Conservation (phyloP, 1,140 invertebrate genomes). For the Drosophila fuyamai region DNA sequence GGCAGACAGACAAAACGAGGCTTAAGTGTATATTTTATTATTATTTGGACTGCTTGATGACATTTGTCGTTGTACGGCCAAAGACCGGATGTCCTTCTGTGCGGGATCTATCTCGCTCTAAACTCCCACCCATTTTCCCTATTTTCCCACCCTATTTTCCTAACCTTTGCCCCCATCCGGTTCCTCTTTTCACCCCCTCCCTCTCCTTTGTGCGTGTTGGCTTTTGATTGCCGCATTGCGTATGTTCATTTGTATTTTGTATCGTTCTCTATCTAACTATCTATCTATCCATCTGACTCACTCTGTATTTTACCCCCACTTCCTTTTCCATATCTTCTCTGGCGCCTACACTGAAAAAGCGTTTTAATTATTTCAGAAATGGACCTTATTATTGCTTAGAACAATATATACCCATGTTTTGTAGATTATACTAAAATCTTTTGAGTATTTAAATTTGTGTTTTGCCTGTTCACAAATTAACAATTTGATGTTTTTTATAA, state of each 20-base stretch:
- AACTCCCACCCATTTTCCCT: constrained; percentile 7
- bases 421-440: too few relatives aligned
- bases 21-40: constrained; percentile 84
- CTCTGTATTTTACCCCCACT: constrained; percentile 6
- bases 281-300: constrained; percentile 27
- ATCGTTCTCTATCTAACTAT: constrained; percentile 30
- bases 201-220: constrained; percentile 44
- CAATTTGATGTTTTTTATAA: too few relatives aligned
- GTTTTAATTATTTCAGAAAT: neutral
- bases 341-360: constrained; percentile 11
- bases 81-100: constrained; percentile 72
- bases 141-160: neutral
- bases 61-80: constrained; percentile 75
- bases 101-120: constrained; percentile 19
- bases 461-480: too few relatives aligned
- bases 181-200: constrained; percentile 2
- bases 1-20: constrained; percentile 63
- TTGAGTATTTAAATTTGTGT: too few relatives aligned
- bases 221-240: constrained; percentile 80
- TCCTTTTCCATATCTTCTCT: neutral
- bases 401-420: too few relatives aligned
- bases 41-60: constrained; percentile 82
- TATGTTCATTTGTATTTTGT: constrained; percentile 77
- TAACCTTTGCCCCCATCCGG: neutral
- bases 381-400: too few relatives aligned